Percentiles rank a stretch among this genome's conserved stretches.
phyloP scores from a whole-genome alignment of 2,888 invertebrate genomes.

The Eupeodes luniger region DNA sequence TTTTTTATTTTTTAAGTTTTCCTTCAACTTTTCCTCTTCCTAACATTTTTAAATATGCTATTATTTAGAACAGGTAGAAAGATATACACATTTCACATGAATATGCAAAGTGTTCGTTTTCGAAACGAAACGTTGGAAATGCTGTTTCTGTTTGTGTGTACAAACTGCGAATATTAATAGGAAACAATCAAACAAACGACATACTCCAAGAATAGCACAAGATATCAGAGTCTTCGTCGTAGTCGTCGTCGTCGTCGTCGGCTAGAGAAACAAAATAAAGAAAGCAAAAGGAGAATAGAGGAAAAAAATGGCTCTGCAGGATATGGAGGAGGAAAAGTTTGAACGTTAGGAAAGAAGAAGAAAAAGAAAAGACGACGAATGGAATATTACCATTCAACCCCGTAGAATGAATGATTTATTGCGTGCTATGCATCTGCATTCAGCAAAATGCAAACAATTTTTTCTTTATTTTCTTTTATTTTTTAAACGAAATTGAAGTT shows the following conservation, averaged over 20 bases:
- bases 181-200: slow-evolving; percentile 72
- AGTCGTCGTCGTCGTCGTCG: not conserved
- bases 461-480: slow-evolving; percentile 42
- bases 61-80: slow-evolving; percentile 42
- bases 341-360: slow-evolving; percentile 34
- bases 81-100: slow-evolving; percentile 54
- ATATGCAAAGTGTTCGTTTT: slow-evolving; percentile 60
- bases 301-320: slow-evolving; percentile 33
- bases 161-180: slow-evolving; percentile 68
- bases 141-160: slow-evolving; percentile 61
- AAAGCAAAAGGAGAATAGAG: not conserved
- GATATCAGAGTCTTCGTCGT: slow-evolving; percentile 29
- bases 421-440: slow-evolving; percentile 77
- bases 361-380: slow-evolving; percentile 55
- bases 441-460: slow-evolving; percentile 74
- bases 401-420: slow-evolving; percentile 77
- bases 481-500: slow-evolving; percentile 68
- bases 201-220: slow-evolving; percentile 63
- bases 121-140: slow-evolving; percentile 43
- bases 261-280: slow-evolving; percentile 35
- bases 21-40: slow-evolving; percentile 19
- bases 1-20: not conserved
- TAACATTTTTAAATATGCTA: slow-evolving; percentile 41
- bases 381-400: slow-evolving; percentile 72
- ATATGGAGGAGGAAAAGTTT: slow-evolving; percentile 34